Conservation (phyloP, 1,140 invertebrate species). For the Diuraphis noxia region DNA sequence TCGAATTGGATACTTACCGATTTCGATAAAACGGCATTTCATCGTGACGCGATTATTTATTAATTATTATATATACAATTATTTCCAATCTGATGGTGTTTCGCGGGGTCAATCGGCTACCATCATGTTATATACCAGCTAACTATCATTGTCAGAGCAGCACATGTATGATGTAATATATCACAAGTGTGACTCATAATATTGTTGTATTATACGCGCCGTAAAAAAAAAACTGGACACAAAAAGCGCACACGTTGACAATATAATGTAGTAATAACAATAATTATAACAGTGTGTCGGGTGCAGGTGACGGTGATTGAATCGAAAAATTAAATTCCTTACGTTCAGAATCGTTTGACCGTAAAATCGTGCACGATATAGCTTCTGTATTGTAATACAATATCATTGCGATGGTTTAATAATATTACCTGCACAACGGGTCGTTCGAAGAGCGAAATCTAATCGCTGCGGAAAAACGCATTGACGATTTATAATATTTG, state of each 20-base stretch:
- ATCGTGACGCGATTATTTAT: not conserved
- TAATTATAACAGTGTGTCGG: not conserved
- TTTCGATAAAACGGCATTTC: not conserved
- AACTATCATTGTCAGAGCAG: not conserved
- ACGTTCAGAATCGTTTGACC: not conserved
- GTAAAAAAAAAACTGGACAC: not conserved
- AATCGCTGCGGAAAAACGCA: not conserved
- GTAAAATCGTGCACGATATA: not conserved
- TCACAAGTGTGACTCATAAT: not conserved
- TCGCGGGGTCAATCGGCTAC: not conserved
- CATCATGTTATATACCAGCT: not conserved
- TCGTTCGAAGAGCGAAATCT: not conserved
- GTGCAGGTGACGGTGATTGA: not conserved
- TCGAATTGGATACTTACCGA: not conserved
- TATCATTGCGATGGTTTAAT: not conserved
- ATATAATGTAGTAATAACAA: not conserved
- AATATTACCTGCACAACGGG: not conserved
- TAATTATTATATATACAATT: not conserved
- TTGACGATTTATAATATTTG: not conserved
- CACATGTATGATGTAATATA: too few species aligned
- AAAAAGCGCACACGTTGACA: not conserved
- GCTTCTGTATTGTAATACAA: not conserved
- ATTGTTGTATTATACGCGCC: not conserved
- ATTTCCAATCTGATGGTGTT: not conserved
- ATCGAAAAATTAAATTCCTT: not conserved